Evolutionary conservation across 2,888 invertebrate species (phyloP).

Genomic region (Temnothorax rugatulus): DNA sequence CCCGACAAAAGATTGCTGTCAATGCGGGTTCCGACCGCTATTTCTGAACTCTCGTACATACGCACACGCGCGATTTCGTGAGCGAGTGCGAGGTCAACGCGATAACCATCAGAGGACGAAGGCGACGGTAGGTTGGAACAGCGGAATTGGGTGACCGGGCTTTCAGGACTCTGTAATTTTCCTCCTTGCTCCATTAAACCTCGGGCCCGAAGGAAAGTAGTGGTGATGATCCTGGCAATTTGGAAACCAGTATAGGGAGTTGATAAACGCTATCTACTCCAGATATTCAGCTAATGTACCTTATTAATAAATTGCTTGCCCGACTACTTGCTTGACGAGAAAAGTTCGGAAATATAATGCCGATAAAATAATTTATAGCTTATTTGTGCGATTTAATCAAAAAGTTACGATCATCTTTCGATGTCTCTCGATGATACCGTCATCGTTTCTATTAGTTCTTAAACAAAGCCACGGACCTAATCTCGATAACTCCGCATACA

Average conservation of each 20-base stretch:
- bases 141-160: background rate
- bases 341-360: background rate
- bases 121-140: background rate
- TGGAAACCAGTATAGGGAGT: background rate
- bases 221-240: background rate
- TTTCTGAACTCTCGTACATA: background rate
- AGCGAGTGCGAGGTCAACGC: conserved; percentile 23
- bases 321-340: background rate
- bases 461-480: conserved; percentile 43
- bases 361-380: background rate
- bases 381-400: conserved; percentile 16
- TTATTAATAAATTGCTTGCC: conserved; percentile 1
- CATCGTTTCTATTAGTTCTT: conserved; percentile 24
- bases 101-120: conserved; percentile 39
- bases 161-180: conserved; percentile 41
- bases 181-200: conserved; percentile 12
- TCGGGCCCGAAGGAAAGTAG: background rate
- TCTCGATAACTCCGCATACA: conserved; percentile 32
- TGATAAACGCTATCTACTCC: background rate
- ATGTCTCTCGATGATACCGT: background rate
- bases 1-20: conserved; percentile 20
- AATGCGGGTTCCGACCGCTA: background rate
- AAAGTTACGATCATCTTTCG: conserved; percentile 16
- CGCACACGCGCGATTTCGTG: conserved; percentile 17
- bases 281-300: background rate